Conservation (phyloP, 2,113 vertebrate species). For the Python bivittatus region DNA sequence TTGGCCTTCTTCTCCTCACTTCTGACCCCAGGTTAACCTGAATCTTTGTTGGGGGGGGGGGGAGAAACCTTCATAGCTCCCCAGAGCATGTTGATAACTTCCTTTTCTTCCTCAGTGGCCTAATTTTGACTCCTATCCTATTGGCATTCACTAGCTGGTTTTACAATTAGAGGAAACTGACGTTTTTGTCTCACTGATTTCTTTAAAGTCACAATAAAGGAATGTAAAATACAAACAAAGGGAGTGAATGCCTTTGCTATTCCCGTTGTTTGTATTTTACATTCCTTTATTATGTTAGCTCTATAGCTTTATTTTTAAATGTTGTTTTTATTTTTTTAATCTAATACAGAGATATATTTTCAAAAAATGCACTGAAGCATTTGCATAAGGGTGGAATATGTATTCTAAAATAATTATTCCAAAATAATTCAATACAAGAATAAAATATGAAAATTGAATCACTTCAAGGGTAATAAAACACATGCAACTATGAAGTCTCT, state of each 20-base stretch:
- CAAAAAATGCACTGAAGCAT: not conserved
- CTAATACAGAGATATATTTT: not conserved
- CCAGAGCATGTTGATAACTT: not conserved
- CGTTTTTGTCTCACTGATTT: not conserved
- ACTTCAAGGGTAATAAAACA: too few species aligned
- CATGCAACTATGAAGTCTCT: too few species aligned
- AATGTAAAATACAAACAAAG: not conserved
- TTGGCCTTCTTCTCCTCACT: too few species aligned
- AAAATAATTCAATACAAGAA: too few species aligned
- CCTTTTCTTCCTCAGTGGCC: not conserved
- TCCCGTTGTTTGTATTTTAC: not conserved
- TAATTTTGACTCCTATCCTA: not conserved
- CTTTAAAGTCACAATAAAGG: not conserved
- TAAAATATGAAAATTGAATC: too few species aligned
- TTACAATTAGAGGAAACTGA: not conserved
- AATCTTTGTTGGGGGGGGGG: too few species aligned
- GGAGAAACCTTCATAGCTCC: too few species aligned
- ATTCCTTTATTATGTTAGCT: not conserved
- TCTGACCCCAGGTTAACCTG: too few species aligned
- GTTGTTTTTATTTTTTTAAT: not conserved
- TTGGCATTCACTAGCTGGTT: not conserved
- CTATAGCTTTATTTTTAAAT: not conserved
- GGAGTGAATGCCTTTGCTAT: not conserved
- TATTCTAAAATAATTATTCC: too few species aligned
- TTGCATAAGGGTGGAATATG: too few species aligned